Percentiles rank a stretch among this genome's conserved stretches.
Evolutionary conservation across 1,140 invertebrate genomes (phyloP).

Genomic region (Platorchestia sp.): DNA sequence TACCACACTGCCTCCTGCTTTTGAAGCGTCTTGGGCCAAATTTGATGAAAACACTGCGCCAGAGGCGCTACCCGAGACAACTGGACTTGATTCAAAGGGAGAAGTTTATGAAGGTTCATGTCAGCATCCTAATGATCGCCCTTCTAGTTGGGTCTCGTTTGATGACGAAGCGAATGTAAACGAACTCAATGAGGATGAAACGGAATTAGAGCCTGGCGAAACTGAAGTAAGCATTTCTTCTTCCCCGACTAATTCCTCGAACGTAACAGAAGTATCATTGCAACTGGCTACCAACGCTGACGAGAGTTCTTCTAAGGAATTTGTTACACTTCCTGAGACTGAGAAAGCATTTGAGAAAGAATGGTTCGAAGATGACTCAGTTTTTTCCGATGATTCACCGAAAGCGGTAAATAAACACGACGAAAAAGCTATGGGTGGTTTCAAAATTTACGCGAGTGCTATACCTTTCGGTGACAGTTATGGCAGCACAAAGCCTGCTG

Average conservation of each 20-base stretch:
- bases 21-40: constrained; percentile 36
- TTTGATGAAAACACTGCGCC: neutral
- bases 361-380: constrained; percentile 57
- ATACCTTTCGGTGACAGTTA: constrained; percentile 62
- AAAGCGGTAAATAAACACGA: neutral
- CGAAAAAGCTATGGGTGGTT: constrained; percentile 51
- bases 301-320: neutral
- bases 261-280: neutral
- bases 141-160: constrained; percentile 13
- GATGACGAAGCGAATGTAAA: neutral
- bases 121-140: neutral
- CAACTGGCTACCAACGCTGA: neutral
- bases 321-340: neutral
- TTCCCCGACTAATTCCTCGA: neutral
- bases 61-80: neutral
- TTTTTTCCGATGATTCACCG: neutral
- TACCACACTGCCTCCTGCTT: constrained; percentile 34
- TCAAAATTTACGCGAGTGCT: constrained; percentile 66
- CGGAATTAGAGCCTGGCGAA: neutral
- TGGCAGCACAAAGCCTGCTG: neutral
- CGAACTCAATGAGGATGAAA: neutral
- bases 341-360: constrained; percentile 58
- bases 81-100: neutral
- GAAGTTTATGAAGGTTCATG: neutral
- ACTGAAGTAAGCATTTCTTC: neutral